Percentiles rank a stretch among this genome's conserved stretches.
Conservation (phyloP, 1,140 invertebrate species). For the Drosophila tani region DNA sequence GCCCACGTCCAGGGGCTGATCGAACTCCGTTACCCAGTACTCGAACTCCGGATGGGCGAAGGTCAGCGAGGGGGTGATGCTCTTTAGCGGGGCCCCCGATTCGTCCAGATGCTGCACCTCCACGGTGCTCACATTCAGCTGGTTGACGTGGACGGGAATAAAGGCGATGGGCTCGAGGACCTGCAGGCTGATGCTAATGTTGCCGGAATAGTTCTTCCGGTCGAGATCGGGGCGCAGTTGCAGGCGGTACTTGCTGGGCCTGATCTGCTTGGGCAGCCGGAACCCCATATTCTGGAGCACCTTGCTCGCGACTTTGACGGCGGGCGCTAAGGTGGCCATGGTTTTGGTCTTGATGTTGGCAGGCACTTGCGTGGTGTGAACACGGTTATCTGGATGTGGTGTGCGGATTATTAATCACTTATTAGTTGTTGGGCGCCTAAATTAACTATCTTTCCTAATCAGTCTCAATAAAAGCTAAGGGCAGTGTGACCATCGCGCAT, state of each 20-base stretch:
- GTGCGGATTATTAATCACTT: conserved; percentile 21
- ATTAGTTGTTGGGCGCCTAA: neutral
- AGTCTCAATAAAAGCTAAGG: conserved; percentile 25
- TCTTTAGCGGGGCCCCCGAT: conserved; percentile 49
- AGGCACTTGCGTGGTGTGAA: conserved; percentile 63
- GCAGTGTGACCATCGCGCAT: conserved; percentile 2
- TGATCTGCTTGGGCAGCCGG: conserved; percentile 89
- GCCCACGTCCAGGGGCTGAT: conserved; percentile 86
- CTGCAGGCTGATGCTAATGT: conserved; percentile 89
- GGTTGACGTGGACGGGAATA: conserved; percentile 90
- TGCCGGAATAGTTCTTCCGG: conserved; percentile 89
- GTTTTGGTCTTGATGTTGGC: conserved; percentile 34
- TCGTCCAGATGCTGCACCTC: conserved; percentile 63
- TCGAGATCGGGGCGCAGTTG: conserved; percentile 90
- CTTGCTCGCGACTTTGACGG: conserved; percentile 66
- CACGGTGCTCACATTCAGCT: conserved; percentile 69
- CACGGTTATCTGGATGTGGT: conserved; percentile 49
- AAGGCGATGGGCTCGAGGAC: conserved; percentile 87
- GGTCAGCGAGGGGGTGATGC: conserved; percentile 79
- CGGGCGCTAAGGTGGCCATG: conserved; percentile 64
- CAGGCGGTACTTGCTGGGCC: conserved; percentile 91
- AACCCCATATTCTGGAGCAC: conserved; percentile 82
- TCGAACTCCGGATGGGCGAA: conserved; percentile 87
- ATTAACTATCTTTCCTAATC: conserved; percentile 15
- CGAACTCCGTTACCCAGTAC: conserved; percentile 88